These are phyloP conservation scores for Lepetodrilus schrolli DNA, from an alignment of 2,888 invertebrate species.

Conservation along the genomic window DNA sequence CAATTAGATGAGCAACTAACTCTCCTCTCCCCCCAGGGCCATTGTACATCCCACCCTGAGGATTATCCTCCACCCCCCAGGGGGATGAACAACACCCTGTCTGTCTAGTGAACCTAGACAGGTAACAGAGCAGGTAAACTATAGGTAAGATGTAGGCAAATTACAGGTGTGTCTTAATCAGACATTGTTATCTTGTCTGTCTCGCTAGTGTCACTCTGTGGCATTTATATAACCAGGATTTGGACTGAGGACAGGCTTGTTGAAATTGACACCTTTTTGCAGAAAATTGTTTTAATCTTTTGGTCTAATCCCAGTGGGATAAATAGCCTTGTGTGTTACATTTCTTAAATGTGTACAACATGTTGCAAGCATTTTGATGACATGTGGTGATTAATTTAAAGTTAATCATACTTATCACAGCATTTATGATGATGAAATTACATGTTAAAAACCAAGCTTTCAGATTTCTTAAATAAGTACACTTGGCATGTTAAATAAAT, in stretches of 20 bases:
- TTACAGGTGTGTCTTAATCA: constrained; percentile 21
- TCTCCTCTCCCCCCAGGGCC: neutral
- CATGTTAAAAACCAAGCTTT: too few species aligned
- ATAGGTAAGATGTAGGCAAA: constrained; percentile 10
- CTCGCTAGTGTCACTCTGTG: neutral
- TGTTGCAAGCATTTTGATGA: neutral
- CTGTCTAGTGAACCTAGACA: neutral
- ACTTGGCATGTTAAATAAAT: too few species aligned
- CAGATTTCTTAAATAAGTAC: too few species aligned
- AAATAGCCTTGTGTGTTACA: neutral
- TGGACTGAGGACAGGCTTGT: neutral
- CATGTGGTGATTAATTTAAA: constrained; percentile 11
- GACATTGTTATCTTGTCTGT: constrained; percentile 20
- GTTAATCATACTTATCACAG: constrained; percentile 1
- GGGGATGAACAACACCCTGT: neutral
- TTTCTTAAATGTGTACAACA: neutral
- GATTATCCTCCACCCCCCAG: neutral
- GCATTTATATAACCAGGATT: neutral
- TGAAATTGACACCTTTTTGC: neutral
- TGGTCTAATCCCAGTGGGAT: neutral
- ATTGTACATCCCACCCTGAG: neutral
- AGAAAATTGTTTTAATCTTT: neutral
- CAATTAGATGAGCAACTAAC: neutral
- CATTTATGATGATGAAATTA: too few species aligned
- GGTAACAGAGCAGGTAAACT: neutral